Base-by-base conservation (phyloP, 2,888 invertebrate species). In the Agapostemon virescens region DNA sequence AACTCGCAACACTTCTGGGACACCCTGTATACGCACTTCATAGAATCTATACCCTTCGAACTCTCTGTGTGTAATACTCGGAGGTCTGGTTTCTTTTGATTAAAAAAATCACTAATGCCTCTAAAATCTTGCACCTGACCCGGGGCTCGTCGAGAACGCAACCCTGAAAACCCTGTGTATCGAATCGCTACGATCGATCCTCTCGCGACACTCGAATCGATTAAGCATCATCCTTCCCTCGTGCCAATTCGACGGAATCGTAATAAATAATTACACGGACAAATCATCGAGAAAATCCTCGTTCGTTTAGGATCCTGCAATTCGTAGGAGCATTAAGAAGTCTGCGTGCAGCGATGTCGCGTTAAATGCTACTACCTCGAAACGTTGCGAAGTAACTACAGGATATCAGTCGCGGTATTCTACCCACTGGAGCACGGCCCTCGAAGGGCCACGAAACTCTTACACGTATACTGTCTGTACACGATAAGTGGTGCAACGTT, bases 31-130 rank as follows among this genome's bases (percentile, higher is more conserved):
- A 49, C 49, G 49, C n/a, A 49, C n/a, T 49, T 49, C 2, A 49
- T 49, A 49, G 49, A 49, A 67, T 55, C 77, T 71, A 70, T 68
- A 75, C 64, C 77, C 78, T 86, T 80, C 77, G 72, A 85, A 78
- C 66, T 74, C 70, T 72, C 69, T 68, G 74, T 70, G 74, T 70
- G 68, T 73, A 78, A 74, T 82, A 83, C 74, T 79, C 52, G n/a
- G 55, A 69, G 66, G n/a, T 36, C 63, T 63, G 63, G 33, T 36
- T 63, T 63, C 63, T 55, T 52, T 69, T 76, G 68, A 85, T 85
- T 76, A 77, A 77, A 78, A 84, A 86, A 82, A 64, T 79, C 61
- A 69, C 74, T 78, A 85, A 79, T 84, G 79, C 79, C 79, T 76
- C 74, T 77, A 86, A 75, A 33, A 84, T 67, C 15, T 77, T 70